Conservation (phyloP, 2,797 vertebrate species). For the Rhyacichthys aspro region DNA sequence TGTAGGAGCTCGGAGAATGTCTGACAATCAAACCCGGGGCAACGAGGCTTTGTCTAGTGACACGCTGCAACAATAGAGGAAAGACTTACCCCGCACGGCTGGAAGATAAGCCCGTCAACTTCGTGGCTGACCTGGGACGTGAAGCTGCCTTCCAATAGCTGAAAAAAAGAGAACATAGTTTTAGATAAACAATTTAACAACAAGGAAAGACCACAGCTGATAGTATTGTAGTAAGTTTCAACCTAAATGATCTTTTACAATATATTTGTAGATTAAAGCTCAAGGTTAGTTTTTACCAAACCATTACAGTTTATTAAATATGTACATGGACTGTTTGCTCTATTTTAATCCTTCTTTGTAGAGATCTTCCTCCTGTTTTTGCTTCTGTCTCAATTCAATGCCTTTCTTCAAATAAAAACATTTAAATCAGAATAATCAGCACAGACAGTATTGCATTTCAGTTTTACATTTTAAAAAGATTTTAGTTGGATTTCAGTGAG, state of each 20-base stretch:
- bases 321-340: no score
- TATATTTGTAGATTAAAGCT: no score
- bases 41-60: slow-evolving; percentile 15
- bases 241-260: neutral
- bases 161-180: slow-evolving; percentile 29
- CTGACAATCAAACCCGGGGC: slow-evolving; percentile 38
- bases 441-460: no score
- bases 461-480: no score
- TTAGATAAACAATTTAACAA: slow-evolving; percentile 34
- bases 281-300: no score
- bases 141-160: slow-evolving; percentile 98
- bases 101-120: slow-evolving; percentile 98
- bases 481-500: no score
- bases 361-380: no score
- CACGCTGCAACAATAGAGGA: slow-evolving; percentile 23
- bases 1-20: slow-evolving; percentile 10
- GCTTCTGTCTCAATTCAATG: no score
- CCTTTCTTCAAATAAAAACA: no score
- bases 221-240: slow-evolving; percentile 10
- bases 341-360: no score
- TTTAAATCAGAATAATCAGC: no score
- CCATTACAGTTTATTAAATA: no score
- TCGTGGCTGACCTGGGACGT: slow-evolving; percentile 97
- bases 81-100: slow-evolving; percentile 92
- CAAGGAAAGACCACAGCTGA: neutral